Evolutionary conservation across 2,113 vertebrate genomes (phyloP), one percentile per base, ranked within the genome.

Genomic region (Speoplatyrhinus poulsoni): DNA sequence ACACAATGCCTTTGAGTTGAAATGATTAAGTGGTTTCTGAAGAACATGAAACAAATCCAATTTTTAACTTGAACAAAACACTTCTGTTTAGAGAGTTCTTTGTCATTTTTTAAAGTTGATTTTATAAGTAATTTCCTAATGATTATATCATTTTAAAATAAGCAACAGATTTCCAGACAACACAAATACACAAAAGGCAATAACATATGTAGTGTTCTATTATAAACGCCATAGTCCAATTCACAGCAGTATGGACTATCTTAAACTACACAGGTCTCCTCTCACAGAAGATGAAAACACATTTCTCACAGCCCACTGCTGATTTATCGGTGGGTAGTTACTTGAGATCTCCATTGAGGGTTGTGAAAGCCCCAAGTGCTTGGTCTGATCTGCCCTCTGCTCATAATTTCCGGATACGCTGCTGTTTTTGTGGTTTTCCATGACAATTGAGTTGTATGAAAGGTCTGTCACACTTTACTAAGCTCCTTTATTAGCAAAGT

Each of bases 391-490:
- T 67, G 66, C 59, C 69, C 60, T 55, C 49, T 46, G 55, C 46
- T 65, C 63, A 63, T 68, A 54, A 57, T 15, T 7, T 5, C 54
- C 52, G 54, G 54, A 72, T 36, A 62, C n/a, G 53, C 48, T 32
- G 26, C 62, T 72, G 7, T 67, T 76, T 76, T 49, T 54, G 0
- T 47, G 19, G 4, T 33, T 56, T 16, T 13, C 11, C 32, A 52
- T 75, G 57, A 65, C 54, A 73, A 60, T 46, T 62, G 50, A 65
- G 13, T 26, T 26, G 26, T 26, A 58, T 33, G 49, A 67, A 48
- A 52, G 57, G 50, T 66, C 64, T 76, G 52, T 73, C 70, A 76
- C 60, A 67, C 67, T 63, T 56, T 48, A 46, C 52, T 70, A 70
- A 75, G 16, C 65, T 47, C 1, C 53, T 72, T 69, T 65, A 78